Conservation (phyloP, 2,113 vertebrate species). For the Oreochromis tanganicae region DNA sequence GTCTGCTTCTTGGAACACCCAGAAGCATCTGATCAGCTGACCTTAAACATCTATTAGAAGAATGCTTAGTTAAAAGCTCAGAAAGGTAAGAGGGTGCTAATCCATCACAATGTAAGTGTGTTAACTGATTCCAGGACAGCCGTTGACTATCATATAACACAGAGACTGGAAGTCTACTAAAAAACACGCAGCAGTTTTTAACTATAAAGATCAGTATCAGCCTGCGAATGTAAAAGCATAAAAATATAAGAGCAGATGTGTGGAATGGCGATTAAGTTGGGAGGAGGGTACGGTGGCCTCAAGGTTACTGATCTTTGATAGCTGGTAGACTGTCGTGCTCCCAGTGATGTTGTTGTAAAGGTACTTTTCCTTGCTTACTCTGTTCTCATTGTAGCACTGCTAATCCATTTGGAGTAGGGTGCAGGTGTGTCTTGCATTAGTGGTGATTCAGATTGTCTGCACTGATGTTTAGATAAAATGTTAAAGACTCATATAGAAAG, state of each 20-base stretch:
- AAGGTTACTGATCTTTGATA: background rate
- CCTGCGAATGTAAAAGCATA: background rate
- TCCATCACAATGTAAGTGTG: background rate
- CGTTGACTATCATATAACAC: background rate
- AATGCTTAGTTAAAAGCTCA: background rate
- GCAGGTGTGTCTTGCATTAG: background rate
- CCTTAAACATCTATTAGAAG: background rate
- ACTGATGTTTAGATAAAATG: constrained; percentile 6
- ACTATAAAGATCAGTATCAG: background rate
- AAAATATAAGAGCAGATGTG: background rate
- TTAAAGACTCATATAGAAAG: background rate
- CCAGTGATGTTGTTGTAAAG: background rate
- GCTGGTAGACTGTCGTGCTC: background rate
- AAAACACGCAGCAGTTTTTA: background rate
- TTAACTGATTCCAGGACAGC: background rate
- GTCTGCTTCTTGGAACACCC: background rate
- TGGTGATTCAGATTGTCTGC: constrained; percentile 9
- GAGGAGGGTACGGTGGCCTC: background rate
- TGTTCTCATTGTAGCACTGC: background rate
- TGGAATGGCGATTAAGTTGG: background rate
- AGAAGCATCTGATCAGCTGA: background rate
- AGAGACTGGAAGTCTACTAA: background rate
- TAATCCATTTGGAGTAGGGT: constrained; percentile 26
- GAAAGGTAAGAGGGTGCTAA: background rate
- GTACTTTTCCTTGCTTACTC: background rate